A percentile compares a stretch with the other conserved stretches of the same genome.
phyloP scores from a whole-genome alignment of 1,140 invertebrate genomes.

The Babylonia areolata region DNA sequence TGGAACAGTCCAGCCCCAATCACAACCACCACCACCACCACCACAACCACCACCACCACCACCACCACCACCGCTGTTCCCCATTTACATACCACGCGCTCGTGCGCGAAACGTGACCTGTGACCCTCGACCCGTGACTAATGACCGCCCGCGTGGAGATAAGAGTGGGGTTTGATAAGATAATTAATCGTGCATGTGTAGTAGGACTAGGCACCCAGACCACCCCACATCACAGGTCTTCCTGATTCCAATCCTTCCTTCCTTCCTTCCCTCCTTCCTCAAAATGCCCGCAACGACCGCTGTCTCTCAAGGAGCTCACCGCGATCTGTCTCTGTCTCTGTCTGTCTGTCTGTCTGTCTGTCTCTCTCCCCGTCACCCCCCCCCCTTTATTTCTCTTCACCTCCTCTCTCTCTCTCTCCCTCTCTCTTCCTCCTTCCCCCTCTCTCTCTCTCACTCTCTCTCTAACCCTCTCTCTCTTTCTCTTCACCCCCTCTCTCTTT shows the following conservation, averaged over 20 bases:
- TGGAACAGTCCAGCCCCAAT: no score
- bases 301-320: neutral
- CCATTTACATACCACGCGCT: no score
- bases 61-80: no score
- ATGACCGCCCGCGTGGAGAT: neutral
- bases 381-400: neutral
- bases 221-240: neutral
- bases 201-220: no score
- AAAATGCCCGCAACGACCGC: neutral
- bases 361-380: neutral
- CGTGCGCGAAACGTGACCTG: neutral
- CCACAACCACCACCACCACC: no score
- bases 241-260: neutral
- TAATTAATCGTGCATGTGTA: no score
- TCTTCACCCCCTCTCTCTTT: neutral
- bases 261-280: neutral
- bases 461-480: neutral
- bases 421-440: neutral
- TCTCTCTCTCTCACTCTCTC: neutral
- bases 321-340: conserved; percentile 1
- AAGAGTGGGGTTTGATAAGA: no score
- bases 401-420: neutral
- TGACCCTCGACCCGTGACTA: no score
- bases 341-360: conserved; percentile 27
- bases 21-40: no score